A percentile compares a stretch with the other conserved stretches of the same genome.
These are phyloP conservation scores for Contarinia nasturtii DNA, from an alignment of 1,140 invertebrate genomes.

Conservation along the genomic window DNA sequence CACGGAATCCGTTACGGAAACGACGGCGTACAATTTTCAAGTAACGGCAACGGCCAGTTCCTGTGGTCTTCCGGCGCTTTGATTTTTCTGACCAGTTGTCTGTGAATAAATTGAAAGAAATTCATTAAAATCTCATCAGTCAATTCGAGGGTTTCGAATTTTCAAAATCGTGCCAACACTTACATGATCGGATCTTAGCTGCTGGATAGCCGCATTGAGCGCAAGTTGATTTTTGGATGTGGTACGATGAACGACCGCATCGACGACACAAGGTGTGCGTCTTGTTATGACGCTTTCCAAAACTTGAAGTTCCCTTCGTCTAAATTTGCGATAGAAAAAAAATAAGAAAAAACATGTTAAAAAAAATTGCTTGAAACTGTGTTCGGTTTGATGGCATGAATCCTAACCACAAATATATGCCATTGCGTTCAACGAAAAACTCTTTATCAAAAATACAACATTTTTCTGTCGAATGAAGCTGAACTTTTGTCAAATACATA, in stretches of 20 bases:
- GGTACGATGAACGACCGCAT: constrained; percentile 91
- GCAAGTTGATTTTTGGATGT: constrained; percentile 96
- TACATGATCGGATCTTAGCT: constrained; percentile 84
- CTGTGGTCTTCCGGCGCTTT: constrained; percentile 96
- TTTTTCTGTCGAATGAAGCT: too few species aligned
- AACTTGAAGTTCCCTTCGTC: constrained; percentile 99
- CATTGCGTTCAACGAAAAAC: too few species aligned
- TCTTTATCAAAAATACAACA: too few species aligned
- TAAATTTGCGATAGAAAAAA: constrained; percentile 29
- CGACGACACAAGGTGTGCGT: constrained; percentile 95
- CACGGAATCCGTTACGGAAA: constrained; percentile 63
- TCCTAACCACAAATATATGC: too few species aligned
- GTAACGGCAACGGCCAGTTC: constrained; percentile 90
- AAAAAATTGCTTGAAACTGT: too few species aligned
- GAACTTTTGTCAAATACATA: too few species aligned
- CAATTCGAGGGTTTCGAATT: too few species aligned
- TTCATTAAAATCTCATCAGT: too few species aligned
- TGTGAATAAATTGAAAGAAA: constrained; percentile 26
- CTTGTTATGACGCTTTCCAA: constrained; percentile 99
- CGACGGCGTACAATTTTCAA: constrained; percentile 80
- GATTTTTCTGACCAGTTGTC: constrained; percentile 98
- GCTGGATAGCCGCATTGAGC: constrained; percentile 94
- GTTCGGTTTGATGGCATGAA: too few species aligned
- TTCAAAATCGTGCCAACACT: constrained; percentile 29
- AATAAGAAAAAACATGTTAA: neutral